Base-by-base conservation (phyloP, 1,140 invertebrate genomes). In the Argopecten irradians region DNA sequence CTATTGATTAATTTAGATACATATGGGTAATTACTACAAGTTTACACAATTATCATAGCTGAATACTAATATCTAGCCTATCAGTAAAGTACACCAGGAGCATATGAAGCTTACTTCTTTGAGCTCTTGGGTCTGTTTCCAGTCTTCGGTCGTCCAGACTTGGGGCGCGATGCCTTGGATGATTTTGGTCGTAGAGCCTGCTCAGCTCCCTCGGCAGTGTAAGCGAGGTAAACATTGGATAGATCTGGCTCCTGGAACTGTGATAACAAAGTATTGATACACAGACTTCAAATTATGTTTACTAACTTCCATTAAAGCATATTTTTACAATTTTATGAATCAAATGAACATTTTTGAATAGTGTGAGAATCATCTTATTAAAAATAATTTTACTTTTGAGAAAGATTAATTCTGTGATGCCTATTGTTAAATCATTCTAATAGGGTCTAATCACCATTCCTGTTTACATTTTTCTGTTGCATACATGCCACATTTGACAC, bases 151-250 rank as follows among this genome's bases (percentile, higher is more conserved):
- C 95, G 91, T 19, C 93, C 92, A 85, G 94, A 94, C 87, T 95
- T 95, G 83, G 92, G 92, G 36, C 90, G n/a, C 13, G 86, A 83
- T 13, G 91, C 82, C 91, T 93, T 93, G 34, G 91, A 83, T 13
- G 92, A 88, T 85, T 93, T 94, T 32, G 92, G 89, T 88, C 89
- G 92, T 90, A 94, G 86, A 13, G 92, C 91, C 33, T 91, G 89
- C 55, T 94, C 93, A 71, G 93, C 93, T 1, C 82, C 84, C 35
- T 88, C 87, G 84, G 94, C 95, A 33, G 94, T 94, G 86, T 96
- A 95, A 35, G 94, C 93, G 82, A 96, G 89, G 91, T 96, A 96
- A 0, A 96, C 92, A 88, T 95, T 94, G 7, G 94, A 94, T n/a
- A 96, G 91, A 88, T 96, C 96, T 82, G 94, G 89, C 55, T 94